Evolutionary conservation across 2,797 vertebrate genomes (phyloP).

Genomic region (Sardinella longiceps): DNA sequence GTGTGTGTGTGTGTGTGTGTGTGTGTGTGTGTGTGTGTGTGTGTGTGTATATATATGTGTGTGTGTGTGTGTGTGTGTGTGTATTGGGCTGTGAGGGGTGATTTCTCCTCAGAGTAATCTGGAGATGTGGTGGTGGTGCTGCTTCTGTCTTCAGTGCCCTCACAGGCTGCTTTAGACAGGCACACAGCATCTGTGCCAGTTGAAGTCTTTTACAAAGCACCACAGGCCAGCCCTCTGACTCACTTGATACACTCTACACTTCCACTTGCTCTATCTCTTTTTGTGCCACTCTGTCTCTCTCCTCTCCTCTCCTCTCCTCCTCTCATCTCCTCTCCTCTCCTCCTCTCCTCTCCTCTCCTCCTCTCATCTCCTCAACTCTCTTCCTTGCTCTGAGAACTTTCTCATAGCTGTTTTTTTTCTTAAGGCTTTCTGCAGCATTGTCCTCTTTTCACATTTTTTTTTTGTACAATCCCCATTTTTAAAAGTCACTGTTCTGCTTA

Average conservation of each 20-base stretch:
- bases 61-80: no score
- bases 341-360: background rate
- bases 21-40: no score
- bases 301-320: background rate
- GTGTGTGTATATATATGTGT: no score
- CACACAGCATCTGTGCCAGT: background rate
- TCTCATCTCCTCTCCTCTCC: background rate
- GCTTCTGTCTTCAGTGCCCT: background rate
- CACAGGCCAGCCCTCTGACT: background rate
- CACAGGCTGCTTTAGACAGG: background rate
- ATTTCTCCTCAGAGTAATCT: background rate
- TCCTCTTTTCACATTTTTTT: background rate
- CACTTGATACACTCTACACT: conserved; percentile 17
- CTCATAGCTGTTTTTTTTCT: background rate
- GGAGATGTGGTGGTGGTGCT: background rate
- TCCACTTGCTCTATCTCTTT: conserved; percentile 15
- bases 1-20: no score
- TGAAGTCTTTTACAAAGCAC: background rate
- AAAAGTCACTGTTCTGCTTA: background rate
- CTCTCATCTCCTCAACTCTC: background rate
- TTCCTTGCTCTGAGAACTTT: background rate
- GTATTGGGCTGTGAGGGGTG: background rate
- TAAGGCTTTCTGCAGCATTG: background rate
- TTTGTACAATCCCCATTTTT: background rate
- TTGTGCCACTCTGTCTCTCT: background rate